Evolutionary conservation across 2,888 invertebrate species (phyloP).

Genomic region (Sthenelais limicola): DNA sequence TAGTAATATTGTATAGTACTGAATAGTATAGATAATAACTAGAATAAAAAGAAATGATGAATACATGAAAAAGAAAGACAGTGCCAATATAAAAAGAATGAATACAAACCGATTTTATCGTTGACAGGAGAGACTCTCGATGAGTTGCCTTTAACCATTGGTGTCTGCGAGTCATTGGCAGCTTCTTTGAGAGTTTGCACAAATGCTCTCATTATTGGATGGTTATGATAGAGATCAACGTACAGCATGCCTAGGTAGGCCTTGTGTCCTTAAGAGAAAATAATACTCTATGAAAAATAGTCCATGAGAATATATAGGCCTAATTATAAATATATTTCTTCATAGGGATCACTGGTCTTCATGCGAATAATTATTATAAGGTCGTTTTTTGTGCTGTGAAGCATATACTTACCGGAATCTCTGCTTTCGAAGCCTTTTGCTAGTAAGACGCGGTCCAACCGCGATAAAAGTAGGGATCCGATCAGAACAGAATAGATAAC

Average conservation of each 20-base stretch:
- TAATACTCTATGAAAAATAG: background rate
- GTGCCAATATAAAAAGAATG: too few species aligned
- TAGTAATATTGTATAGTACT: too few species aligned
- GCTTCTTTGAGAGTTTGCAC: background rate
- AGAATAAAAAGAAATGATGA: too few species aligned
- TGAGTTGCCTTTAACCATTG: too few species aligned
- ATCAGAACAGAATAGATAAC: conserved; percentile 52
- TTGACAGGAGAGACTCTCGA: too few species aligned
- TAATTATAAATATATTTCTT: background rate
- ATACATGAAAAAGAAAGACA: too few species aligned
- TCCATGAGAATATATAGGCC: too few species aligned
- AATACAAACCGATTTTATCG: too few species aligned
- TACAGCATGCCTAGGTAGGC: conserved; percentile 19
- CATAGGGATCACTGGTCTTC: background rate
- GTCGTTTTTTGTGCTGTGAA: too few species aligned
- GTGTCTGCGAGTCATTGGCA: background rate
- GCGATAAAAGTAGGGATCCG: conserved; percentile 52
- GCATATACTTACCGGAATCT: conserved; percentile 53
- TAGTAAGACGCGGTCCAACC: conserved; percentile 56
- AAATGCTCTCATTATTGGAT: conserved; percentile 23
- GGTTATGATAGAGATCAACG: conserved; percentile 29
- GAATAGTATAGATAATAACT: too few species aligned
- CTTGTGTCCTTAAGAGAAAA: background rate
- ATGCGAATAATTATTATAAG: background rate
- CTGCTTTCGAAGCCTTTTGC: conserved; percentile 54